Percentiles rank a stretch among this genome's conserved stretches.
These are phyloP conservation scores for Enoplosus armatus DNA, from an alignment of 2,797 vertebrate species.

Conservation along the genomic window DNA sequence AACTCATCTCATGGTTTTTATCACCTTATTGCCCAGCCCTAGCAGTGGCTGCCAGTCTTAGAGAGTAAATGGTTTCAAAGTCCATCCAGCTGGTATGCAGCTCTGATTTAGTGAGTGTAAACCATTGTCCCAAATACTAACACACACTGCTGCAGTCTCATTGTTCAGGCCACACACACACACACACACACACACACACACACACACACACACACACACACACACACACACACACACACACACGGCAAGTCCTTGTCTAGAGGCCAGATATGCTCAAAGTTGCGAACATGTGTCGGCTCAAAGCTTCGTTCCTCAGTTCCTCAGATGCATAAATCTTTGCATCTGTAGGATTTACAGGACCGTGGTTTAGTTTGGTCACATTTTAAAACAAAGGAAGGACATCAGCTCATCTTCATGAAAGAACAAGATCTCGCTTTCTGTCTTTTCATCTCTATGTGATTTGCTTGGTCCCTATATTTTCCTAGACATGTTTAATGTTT, in stretches of 20 bases:
- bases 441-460: neutral
- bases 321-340: neutral
- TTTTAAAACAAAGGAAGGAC: neutral
- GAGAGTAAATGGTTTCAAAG: constrained; percentile 48
- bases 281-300: neutral
- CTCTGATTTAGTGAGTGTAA: constrained; percentile 35
- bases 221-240: neutral
- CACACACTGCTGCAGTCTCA: neutral
- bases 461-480: neutral
- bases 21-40: too few species aligned
- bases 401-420: neutral
- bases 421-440: neutral
- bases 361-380: neutral
- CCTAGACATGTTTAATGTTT: neutral
- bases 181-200: neutral
- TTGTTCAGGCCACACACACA: neutral
- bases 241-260: neutral
- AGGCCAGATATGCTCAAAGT: neutral
- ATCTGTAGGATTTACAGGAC: neutral
- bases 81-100: constrained; percentile 59
- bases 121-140: constrained; percentile 24
- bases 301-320: too few species aligned
- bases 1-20: too few species aligned
- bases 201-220: neutral
- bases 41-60: neutral